Evolutionary conservation across 1,140 invertebrate species (phyloP).

Genomic region (Nautilus pompilius): DNA sequence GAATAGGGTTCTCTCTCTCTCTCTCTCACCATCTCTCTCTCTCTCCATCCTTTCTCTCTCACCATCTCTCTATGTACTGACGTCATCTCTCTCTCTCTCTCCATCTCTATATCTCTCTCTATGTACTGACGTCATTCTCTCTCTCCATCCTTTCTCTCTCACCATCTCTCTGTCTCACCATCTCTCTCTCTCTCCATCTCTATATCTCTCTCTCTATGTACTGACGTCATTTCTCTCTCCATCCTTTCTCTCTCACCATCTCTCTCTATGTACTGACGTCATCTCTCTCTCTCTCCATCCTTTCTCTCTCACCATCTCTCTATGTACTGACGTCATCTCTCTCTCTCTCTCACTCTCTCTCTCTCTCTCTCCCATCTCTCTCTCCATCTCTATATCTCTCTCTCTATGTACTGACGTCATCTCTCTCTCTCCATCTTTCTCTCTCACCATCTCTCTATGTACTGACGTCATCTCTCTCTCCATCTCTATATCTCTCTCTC

Average conservation of each 20-base stretch:
- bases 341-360: neutral
- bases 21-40: neutral
- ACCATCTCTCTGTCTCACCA: neutral
- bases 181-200: neutral
- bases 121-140: neutral
- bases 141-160: neutral
- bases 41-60: neutral
- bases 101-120: neutral
- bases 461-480: neutral
- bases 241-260: neutral
- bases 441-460: neutral
- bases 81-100: neutral
- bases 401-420: neutral
- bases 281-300: neutral
- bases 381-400: neutral
- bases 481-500: neutral
- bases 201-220: neutral
- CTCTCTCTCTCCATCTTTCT: neutral
- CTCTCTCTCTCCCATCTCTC: neutral
- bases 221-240: too few relatives aligned
- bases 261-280: neutral
- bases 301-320: neutral
- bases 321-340: neutral
- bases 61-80: neutral
- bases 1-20: neutral